Percentiles rank a stretch among this genome's conserved stretches.
Evolutionary conservation across 92 coral and sea anemone species (phyloP).

Genomic region (Bergia puertoricense): DNA sequence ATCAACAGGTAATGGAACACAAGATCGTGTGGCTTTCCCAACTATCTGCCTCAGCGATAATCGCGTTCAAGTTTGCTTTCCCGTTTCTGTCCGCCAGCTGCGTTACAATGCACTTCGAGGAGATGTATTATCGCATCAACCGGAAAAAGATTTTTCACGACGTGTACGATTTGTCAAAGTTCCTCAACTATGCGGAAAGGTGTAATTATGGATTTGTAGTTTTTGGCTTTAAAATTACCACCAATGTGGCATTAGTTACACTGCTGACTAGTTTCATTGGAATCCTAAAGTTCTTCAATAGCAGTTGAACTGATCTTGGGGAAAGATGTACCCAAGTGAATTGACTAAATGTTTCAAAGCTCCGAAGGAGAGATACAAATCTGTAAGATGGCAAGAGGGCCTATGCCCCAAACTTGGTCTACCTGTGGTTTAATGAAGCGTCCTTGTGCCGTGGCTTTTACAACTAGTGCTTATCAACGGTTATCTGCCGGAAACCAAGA

Average conservation of each 20-base stretch:
- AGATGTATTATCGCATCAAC: slow-evolving; percentile 62
- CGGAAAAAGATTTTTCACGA: slow-evolving; percentile 47
- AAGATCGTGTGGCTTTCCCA: slow-evolving; percentile 56
- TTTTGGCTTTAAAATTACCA: slow-evolving; percentile 60
- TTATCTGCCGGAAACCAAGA: too few species aligned
- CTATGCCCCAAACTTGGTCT: too few species aligned
- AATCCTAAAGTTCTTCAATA: slow-evolving; percentile 49
- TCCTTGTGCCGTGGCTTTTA: too few species aligned
- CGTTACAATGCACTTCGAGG: slow-evolving; percentile 54
- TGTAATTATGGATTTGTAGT: slow-evolving; percentile 62
- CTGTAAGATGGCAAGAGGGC: background rate
- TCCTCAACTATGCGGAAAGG: slow-evolving; percentile 57
- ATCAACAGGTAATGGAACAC: slow-evolving; percentile 25
- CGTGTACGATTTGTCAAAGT: slow-evolving; percentile 58
- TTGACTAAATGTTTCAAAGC: background rate
- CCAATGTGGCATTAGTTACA: slow-evolving; percentile 59
- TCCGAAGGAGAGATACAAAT: background rate
- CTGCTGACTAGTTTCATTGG: slow-evolving; percentile 55
- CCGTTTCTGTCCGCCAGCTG: slow-evolving; percentile 62
- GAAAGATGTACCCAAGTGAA: background rate
- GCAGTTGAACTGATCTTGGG: background rate
- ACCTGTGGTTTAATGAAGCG: too few species aligned
- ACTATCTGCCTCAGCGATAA: slow-evolving; percentile 49
- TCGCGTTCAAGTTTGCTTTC: slow-evolving; percentile 62
- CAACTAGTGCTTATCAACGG: too few species aligned